Base-by-base conservation (phyloP, 1,140 invertebrate species). In the Samia ricini region DNA sequence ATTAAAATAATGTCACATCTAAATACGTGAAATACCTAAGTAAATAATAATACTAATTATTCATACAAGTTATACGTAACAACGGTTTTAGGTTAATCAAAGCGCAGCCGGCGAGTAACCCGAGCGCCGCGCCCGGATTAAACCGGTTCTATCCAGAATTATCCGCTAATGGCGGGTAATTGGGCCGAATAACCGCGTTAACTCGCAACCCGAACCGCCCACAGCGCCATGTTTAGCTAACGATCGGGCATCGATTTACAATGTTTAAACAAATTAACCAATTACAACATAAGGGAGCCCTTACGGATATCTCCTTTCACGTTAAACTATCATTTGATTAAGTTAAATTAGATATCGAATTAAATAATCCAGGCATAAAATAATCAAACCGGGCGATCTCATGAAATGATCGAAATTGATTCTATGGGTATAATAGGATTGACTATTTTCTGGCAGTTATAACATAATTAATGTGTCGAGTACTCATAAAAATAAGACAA, bases 151-250 rank as follows among this genome's bases (percentile, higher is more conserved):
- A 63, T 63, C 61, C 61, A 60, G 69, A 76, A 60, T 66, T 64
- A 72, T 67, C 69, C 56, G 61, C 52, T 72, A 68, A 75, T 76
- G 74, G 60, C 50, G 60, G 60, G 67, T 77, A 77, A 79, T 79
- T 76, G 75, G 63, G 61, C 69, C 71, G 70, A 79, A 79, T 73
- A 77, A 79, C 71, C 63, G 58, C 67, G 63, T 74, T 64, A 71
- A 60, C 69, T 64, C 60, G 59, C 56, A 61, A 67, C 65, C 56
- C 29, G 63, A 61, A 57, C 60, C 63, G 22, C 54, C 54, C 54
- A 29, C 22, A 19, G 54, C 22, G 22, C 10, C 54, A 18, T 29
- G 54, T 56, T 52, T 52, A 21, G 33, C 33, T 26, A 56, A 56
- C 55, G 8, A 33, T 56, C 26, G 55, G 24, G 20, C 51, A 56